Evolutionary conservation across 2,113 vertebrate genomes (phyloP).

Genomic region (Odocoileus virginianus): DNA sequence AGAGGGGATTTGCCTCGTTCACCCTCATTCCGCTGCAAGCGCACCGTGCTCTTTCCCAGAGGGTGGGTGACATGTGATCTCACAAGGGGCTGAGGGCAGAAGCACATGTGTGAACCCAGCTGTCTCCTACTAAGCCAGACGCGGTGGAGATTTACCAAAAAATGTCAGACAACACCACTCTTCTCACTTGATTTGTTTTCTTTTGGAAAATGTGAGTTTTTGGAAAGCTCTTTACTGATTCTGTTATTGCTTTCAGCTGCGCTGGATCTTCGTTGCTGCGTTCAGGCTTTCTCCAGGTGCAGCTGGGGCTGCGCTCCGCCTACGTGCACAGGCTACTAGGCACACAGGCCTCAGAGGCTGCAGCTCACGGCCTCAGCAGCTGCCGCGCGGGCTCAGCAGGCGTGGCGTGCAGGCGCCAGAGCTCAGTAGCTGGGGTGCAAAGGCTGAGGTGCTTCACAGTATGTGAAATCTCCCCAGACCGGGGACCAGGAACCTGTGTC

Average conservation of each 20-base stretch:
- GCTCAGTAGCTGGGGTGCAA: rapidly evolving
- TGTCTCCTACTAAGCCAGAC: background rate
- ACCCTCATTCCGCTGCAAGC: background rate
- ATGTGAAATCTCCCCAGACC: background rate
- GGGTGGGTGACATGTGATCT: background rate
- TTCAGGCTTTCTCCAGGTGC: background rate
- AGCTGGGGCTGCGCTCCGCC: background rate
- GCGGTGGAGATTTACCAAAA: background rate
- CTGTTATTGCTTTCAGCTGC: background rate
- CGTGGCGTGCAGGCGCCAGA: background rate
- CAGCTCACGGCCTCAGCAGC: background rate
- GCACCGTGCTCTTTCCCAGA: background rate
- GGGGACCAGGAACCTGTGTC: background rate
- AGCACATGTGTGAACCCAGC: background rate
- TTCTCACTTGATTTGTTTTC: background rate
- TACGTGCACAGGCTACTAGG: background rate
- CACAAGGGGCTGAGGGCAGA: background rate
- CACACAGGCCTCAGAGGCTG: background rate
- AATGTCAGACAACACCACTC: background rate
- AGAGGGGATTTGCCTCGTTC: background rate
- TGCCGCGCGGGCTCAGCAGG: background rate
- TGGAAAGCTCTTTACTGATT: background rate
- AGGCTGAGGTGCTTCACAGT: background rate
- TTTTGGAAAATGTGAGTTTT: background rate
- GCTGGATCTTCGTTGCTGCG: background rate